Conservation (phyloP, 2,113 vertebrate species). For the Okapia johnstoni region DNA sequence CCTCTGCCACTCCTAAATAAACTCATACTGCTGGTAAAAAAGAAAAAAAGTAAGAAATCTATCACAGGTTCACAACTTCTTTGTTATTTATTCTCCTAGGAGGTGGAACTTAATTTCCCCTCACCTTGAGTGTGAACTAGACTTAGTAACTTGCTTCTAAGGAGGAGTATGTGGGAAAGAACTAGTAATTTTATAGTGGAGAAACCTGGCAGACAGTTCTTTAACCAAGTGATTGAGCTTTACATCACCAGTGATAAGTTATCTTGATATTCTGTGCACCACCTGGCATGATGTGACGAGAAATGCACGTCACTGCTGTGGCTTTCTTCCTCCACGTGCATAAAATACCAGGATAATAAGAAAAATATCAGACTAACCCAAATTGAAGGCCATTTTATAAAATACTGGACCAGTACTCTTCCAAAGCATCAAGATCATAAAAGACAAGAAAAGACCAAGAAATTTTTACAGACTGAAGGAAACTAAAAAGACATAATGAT, state of each 20-base stretch:
- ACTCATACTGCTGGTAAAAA: neutral
- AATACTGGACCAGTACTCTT: neutral
- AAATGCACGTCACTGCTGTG: neutral
- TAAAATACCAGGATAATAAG: neutral
- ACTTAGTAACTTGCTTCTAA: neutral
- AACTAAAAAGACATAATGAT: neutral
- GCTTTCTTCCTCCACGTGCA: neutral
- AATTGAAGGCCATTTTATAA: neutral
- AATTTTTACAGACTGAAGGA: neutral
- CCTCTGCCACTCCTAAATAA: neutral
- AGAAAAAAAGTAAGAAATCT: neutral
- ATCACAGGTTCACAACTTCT: neutral
- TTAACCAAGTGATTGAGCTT: neutral
- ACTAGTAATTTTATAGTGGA: neutral
- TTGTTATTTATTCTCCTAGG: neutral
- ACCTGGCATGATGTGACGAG: neutral
- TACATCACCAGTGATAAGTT: neutral
- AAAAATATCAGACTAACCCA: neutral
- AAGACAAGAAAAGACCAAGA: neutral
- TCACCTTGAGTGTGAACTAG: neutral
- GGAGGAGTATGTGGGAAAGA: neutral
- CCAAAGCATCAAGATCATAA: neutral
- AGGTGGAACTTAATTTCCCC: neutral
- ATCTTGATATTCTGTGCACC: neutral
- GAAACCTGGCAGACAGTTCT: neutral